phyloP scores from a whole-genome alignment of 2,888 invertebrate genomes.

The Himalopsyche anomala region DNA sequence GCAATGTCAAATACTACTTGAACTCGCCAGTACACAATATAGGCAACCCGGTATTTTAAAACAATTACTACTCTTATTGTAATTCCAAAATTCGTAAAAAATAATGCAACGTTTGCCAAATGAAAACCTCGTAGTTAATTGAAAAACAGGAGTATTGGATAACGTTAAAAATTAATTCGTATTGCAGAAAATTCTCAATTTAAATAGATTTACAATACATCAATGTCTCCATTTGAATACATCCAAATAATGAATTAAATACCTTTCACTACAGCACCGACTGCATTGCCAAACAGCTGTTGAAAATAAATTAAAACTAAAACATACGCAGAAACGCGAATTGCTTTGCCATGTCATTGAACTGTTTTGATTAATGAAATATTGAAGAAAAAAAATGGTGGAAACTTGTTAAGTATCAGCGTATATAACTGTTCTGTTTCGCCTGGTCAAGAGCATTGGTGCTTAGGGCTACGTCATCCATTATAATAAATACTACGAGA shows the following conservation, averaged over 20 bases:
- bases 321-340: neutral
- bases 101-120: too few relatives aligned
- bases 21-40: too few relatives aligned
- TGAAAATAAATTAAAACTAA: neutral
- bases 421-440: neutral
- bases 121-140: too few relatives aligned
- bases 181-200: neutral
- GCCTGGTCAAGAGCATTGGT: neutral
- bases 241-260: neutral
- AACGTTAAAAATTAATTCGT: too few relatives aligned
- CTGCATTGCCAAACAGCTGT: conserved; percentile 2
- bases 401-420: neutral
- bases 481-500: conserved; percentile 2
- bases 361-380: neutral
- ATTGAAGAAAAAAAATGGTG: neutral
- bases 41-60: too few relatives aligned
- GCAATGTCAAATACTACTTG: too few relatives aligned
- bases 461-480: neutral
- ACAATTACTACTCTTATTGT: too few relatives aligned
- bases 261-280: neutral
- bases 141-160: too few relatives aligned
- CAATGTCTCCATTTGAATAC: neutral
- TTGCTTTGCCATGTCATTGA: neutral
- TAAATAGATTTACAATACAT: neutral
- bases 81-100: too few relatives aligned